These are phyloP conservation scores for Bombyx mori DNA, from an alignment of 1,140 invertebrate genomes.

Conservation along the genomic window ASM3026992v2 NC_085124.1:13531501-13532000, in stretches of 20 bases:
- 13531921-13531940: slow-evolving; percentile 17
- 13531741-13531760: slow-evolving; percentile 22
- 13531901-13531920: background rate
- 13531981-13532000: slow-evolving; percentile 27
- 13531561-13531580: too few species aligned
- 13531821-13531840: background rate
- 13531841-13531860: background rate
- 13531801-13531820: background rate
- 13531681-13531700: slow-evolving; percentile 61
- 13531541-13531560: too few species aligned
- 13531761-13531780: slow-evolving; percentile 28
- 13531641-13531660: too few species aligned
- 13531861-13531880: background rate
- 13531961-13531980: slow-evolving; percentile 32
- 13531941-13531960: slow-evolving; percentile 11
- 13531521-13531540: too few species aligned
- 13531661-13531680: background rate
- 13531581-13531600: too few species aligned
- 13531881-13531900: background rate
- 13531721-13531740: slow-evolving; percentile 46
- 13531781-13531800: slow-evolving; percentile 30
- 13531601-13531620: too few species aligned
- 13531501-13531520: too few species aligned
- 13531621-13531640: too few species aligned
- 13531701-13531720: slow-evolving; percentile 60